These are phyloP conservation scores for Halcyon smyrnensis DNA, from an alignment of 2,797 vertebrate species.

Conservation along the genomic window DNA sequence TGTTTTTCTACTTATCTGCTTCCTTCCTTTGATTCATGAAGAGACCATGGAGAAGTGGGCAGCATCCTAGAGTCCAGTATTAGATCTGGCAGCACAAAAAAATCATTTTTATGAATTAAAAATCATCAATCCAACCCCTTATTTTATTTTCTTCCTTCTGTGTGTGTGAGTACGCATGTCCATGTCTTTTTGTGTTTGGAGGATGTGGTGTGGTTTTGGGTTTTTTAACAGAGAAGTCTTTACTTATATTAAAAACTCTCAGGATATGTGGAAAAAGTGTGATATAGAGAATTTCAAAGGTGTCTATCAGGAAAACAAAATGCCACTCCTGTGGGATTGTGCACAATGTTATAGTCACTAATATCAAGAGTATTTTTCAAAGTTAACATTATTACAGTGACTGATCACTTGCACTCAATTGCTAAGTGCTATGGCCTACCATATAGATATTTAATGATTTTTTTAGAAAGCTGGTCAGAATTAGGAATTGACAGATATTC, in stretches of 20 bases:
- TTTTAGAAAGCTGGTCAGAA: conserved; percentile 23
- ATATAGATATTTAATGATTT: background rate
- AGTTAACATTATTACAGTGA: background rate
- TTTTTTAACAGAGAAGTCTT: background rate
- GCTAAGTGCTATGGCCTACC: background rate
- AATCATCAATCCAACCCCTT: background rate
- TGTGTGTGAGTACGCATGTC: accelerated
- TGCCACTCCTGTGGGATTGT: background rate
- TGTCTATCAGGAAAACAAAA: too few relatives aligned
- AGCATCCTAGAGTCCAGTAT: background rate
- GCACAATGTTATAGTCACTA: background rate
- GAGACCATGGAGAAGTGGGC: background rate
- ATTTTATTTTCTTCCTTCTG: background rate
- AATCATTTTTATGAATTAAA: background rate
- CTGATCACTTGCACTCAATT: background rate
- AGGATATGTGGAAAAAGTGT: background rate
- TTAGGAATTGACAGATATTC: background rate
- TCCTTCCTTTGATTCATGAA: background rate
- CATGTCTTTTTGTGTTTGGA: background rate
- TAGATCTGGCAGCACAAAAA: background rate
- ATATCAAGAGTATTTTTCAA: background rate
- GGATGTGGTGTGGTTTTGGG: accelerated
- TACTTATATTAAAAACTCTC: background rate
- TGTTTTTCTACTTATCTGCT: background rate
- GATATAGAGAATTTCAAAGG: too few relatives aligned